Base-by-base conservation (phyloP, 2,888 invertebrate genomes). In the Acrobasis consociella region DNA sequence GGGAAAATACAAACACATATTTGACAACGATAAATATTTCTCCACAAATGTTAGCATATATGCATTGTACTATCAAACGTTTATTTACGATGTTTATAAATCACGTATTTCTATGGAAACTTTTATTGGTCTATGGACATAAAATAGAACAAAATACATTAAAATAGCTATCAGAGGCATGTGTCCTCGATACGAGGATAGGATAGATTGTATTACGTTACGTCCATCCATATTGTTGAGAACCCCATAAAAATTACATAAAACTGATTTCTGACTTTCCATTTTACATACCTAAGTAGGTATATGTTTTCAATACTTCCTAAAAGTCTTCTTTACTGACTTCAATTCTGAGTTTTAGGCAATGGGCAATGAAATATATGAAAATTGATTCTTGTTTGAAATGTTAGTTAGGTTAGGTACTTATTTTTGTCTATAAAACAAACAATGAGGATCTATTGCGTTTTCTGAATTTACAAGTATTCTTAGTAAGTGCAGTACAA, bases 91-190 rank as follows among this genome's bases (percentile, higher is more conserved):
- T 31, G 37, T 62, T 67, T 74, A 77, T 81, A 83, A 82, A 81
- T 81, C 77, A 80, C 68, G 69, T 70, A 69, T 71, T 78, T 72
- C 74, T 73, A 74, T 72, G 72, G 69, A 75, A 69, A 72, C 71
- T 77, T 75, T 79, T 75, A 73, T 76, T 70, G 69, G 71, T 69
- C 70, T 67, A 70, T 66, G 75, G 68, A 72, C 76, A 80, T 82
- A 81, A 82, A 83, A 81, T 76, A 74, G 74, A 80, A 50, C 50
- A 50, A 73, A 76, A 49, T 53, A 70, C 78, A 78, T 78, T 80
- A 80, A 81, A 82, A 82, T 75, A 69, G 73, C 74, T 75, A 79
- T 82, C 77, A 77, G 71, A 75, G 78, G 31, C 31, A 31, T 31
- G 31, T 22, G 31, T 7, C 31, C 31, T 82, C 78, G 79, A 76